A percentile compares a stretch with the other conserved stretches of the same genome.
Conservation (phyloP, 64 coral and sea anemone species). For the Anthopleura sola region DNA sequence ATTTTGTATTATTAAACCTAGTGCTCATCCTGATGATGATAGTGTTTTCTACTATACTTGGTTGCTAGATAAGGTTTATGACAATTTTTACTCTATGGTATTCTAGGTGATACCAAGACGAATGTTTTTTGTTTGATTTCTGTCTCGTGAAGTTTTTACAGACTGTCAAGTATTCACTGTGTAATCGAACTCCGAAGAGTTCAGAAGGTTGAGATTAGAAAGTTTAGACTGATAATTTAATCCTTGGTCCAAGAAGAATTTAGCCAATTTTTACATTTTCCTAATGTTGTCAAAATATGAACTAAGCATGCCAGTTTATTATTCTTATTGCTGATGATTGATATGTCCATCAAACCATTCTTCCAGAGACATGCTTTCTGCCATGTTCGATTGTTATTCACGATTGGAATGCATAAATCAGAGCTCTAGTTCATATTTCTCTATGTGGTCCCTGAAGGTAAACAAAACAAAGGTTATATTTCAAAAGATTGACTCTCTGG, state of each 20-base stretch:
- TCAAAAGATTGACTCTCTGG: neutral
- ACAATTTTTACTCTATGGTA: neutral
- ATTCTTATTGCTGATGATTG: neutral
- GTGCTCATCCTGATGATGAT: neutral
- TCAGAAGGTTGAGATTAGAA: neutral
- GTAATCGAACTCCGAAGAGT: neutral
- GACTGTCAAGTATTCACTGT: neutral
- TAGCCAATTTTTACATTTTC: too few species aligned
- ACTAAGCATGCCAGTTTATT: neutral
- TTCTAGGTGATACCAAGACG: neutral
- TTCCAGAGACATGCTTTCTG: neutral
- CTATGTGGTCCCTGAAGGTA: neutral
- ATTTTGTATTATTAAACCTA: neutral
- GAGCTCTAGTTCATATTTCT: neutral
- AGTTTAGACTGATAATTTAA: constrained; percentile 1
- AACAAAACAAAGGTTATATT: neutral
- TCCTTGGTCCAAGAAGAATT: neutral
- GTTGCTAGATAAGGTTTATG: neutral
- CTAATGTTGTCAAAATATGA: neutral
- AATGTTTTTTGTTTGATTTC: neutral
- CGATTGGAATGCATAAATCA: neutral
- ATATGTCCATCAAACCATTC: neutral
- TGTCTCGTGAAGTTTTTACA: neutral
- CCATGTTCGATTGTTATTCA: neutral
- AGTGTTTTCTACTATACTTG: neutral